phyloP scores from a whole-genome alignment of 2,888 invertebrate genomes.

The Apotomis betuletana region DNA sequence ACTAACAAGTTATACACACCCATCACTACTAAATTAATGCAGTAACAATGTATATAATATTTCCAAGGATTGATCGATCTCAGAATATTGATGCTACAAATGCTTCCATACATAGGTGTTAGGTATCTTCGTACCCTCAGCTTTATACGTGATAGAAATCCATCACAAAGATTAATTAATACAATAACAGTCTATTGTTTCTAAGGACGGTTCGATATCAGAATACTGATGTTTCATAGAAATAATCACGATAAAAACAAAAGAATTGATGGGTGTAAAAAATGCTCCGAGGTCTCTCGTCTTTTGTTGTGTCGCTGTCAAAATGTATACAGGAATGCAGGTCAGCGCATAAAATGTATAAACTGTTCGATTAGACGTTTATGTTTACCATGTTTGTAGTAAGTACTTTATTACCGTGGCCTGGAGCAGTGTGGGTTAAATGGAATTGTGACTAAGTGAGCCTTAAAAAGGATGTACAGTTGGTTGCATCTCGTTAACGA shows the following conservation, averaged over 20 bases:
- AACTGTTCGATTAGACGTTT: constrained; percentile 9
- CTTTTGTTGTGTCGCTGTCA: constrained; percentile 11
- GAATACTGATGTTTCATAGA: constrained; percentile 29
- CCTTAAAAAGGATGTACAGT: constrained; percentile 42
- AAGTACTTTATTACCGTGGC: constrained; percentile 37
- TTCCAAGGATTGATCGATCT: constrained; percentile 15
- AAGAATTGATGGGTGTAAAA: constrained; percentile 10
- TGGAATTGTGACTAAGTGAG: constrained; percentile 41
- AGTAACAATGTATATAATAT: constrained; percentile 3
- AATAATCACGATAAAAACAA: constrained; percentile 16
- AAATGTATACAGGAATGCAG: constrained; percentile 11
- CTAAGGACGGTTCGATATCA: constrained; percentile 1
- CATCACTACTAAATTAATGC: constrained; percentile 10
- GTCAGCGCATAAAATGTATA: constrained; percentile 3
- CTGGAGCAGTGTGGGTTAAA: constrained; percentile 31
- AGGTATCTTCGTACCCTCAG: background rate
- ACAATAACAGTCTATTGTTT: constrained; percentile 25
- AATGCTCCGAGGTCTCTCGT: background rate
- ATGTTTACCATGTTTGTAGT: constrained; percentile 33
- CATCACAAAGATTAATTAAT: constrained; percentile 22
- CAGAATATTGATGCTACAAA: constrained; percentile 18
- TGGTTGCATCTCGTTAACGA: constrained; percentile 31
- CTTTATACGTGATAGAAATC: constrained; percentile 11
- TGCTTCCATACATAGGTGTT: constrained; percentile 1
- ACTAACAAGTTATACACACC: background rate